Evolutionary conservation across 2,113 vertebrate species (phyloP), one percentile per base, ranked within the genome.

Genomic region (Colossoma macropomum): DNA sequence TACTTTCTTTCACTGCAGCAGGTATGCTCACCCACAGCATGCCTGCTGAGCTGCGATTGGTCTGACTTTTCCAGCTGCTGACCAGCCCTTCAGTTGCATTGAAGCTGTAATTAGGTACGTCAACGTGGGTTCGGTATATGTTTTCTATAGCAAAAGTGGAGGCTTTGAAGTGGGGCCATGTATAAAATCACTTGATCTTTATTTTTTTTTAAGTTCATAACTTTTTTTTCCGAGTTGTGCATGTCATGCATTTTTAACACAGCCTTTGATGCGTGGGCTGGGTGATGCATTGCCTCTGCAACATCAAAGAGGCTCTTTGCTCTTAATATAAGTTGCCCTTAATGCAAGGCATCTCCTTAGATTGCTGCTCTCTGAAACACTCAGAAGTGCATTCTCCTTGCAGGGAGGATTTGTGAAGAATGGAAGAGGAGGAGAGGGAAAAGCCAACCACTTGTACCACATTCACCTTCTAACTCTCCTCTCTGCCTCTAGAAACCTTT

Each of bases 191-290:
- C 96, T 98, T 98, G 96, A 98, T 98, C 97, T 97, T 92, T 91
- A 91, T 82, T 16, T 94, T 92, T n/a, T n/a, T n/a, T 86, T 94
- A 96, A 96, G 95, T 97, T 97, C 95, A 95, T 97, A 97, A 97
- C 94, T 48, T 68, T 77, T 96, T 91, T 88, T 95, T 97, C 5
- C 3, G 96, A 97, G 94, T 94, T 93, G 95, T 95, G 95, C 95
- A 96, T 96, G 96, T 96, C 96, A 97, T 98, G 96, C 97, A 97
- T 98, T 97, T 97, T 98, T 97, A 97, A 97, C 96, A 95, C 96
- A 96, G 94, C 95, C 96, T 98, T 97, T 97, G 96, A 83, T 97
- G 96, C 96, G 10, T 97, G 91, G 94, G 95, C 95, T 96, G 89
- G 89, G 93, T 96, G 96, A 97, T 96, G 94, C 95, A 96, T 96